Percentiles rank a stretch among this genome's conserved stretches.
Conservation (phyloP, 2,797 vertebrate genomes). For the Ficedula albicollis region DNA sequence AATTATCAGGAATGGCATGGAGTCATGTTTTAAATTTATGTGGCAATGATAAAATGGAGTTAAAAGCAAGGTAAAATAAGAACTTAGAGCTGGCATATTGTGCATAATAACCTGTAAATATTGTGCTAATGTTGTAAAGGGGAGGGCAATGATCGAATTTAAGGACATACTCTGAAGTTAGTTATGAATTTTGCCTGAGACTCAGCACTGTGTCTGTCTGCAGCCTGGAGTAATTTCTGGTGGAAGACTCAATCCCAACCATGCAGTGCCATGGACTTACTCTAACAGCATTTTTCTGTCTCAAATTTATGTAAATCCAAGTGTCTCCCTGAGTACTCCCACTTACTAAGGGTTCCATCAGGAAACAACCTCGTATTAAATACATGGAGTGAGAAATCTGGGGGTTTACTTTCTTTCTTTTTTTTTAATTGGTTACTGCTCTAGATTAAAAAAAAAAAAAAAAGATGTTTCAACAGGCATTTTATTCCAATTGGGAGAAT, state of each 20-base stretch:
- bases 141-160: background rate
- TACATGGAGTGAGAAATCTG: constrained; percentile 3
- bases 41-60: background rate
- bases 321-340: constrained; percentile 1
- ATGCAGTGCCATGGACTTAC: background rate
- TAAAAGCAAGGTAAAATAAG: background rate
- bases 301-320: constrained; percentile 29
- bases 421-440: background rate
- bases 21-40: background rate
- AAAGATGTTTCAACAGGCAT: background rate
- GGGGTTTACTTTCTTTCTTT: background rate
- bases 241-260: background rate
- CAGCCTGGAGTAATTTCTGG: background rate
- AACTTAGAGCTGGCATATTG: background rate
- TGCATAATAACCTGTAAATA: background rate
- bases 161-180: background rate
- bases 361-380: constrained; percentile 26
- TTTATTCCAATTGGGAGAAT: background rate
- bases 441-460: background rate
- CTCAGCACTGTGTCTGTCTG: background rate
- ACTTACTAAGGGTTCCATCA: constrained; percentile 7
- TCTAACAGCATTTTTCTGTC: background rate
- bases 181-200: background rate
- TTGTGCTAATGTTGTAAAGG: background rate
- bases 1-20: background rate